Base-by-base conservation (phyloP, 1,140 invertebrate species). In the Penaeus vannamei region DNA sequence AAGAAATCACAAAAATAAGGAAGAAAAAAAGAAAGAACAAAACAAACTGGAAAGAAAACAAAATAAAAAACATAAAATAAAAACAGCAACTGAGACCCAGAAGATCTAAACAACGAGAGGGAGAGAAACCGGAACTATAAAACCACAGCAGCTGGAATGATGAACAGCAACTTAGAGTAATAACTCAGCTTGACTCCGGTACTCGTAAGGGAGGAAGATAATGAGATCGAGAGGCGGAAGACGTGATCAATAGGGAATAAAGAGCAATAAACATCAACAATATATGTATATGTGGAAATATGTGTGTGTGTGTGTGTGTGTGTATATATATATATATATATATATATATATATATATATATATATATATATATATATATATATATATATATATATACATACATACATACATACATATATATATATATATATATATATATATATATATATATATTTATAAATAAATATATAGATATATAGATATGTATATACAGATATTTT, bases 381-480 rank as follows among this genome's bases (percentile, higher is more conserved):
- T 23, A 26, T 3, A 72, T 23, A 72, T 23, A 72, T 23, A 72
- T 23, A 72, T 23, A 72, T 29, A 72, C 32, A n/a, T 23, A 72
- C 32, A n/a, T 5, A 72, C n/a, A 72, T 7, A 72, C 32, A n/a
- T 29, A 26, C 26, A n/a, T 72, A 72, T 72, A 72, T 72, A 72
- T 72, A 72, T 72, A 72, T 72, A 72, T 72, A 72, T 72, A 26
- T 72, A 72, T 72, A 26, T 72, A 72, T 72, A 26, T 72, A 72
- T 72, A 26, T 72, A 72, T 72, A 26, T 72, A 72, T 72, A 72
- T 72, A 72, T 72, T 23, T n/a, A 72, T 72, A 72, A 23, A n/a
- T 72, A n/a, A 23, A n/a, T 4, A 1, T 26, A 10, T 12, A 10
- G 1, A 10, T 20, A 23, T 69, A 23, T 19, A 1, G 1, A 23